These are phyloP conservation scores for Hylaea fasciaria DNA, from an alignment of 2,888 invertebrate genomes.

Conservation along the genomic window DNA sequence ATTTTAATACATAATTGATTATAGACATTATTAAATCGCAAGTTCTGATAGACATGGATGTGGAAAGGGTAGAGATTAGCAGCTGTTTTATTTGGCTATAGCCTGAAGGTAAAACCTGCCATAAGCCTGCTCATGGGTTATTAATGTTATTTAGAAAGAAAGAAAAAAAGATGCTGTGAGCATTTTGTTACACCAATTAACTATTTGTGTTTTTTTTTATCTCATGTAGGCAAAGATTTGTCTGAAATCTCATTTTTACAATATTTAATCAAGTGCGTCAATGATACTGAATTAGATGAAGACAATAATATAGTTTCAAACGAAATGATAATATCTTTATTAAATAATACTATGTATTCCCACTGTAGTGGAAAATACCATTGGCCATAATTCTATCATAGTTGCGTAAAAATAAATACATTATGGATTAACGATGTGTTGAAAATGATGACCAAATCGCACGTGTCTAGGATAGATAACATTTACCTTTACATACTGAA, in stretches of 20 bases:
- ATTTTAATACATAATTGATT: neutral
- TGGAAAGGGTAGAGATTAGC: slow-evolving; percentile 6
- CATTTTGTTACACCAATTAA: no score
- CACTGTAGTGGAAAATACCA: slow-evolving; percentile 41
- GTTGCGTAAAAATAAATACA: slow-evolving; percentile 44
- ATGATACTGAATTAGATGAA: no score
- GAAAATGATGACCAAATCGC: slow-evolving; percentile 47
- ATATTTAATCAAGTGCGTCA: no score
- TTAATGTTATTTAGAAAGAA: neutral
- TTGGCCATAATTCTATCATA: slow-evolving; percentile 23
- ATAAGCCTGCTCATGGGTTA: slow-evolving; percentile 5
- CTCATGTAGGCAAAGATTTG: no score
- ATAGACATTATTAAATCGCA: slow-evolving; percentile 7
- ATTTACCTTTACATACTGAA: slow-evolving; percentile 34
- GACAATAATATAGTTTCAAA: no score
- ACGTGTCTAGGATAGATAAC: slow-evolving; percentile 46
- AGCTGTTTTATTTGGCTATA: slow-evolving; percentile 3
- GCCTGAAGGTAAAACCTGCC: slow-evolving; percentile 15
- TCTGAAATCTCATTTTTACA: no score
- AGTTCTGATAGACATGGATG: slow-evolving; percentile 13
- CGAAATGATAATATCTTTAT: no score
- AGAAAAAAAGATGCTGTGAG: no score
- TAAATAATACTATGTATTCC: no score
- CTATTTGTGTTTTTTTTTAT: no score
- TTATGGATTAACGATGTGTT: slow-evolving; percentile 46